Evolutionary conservation across 2,888 invertebrate species (phyloP).

Genomic region (Diaprepes abbreviatus): DNA sequence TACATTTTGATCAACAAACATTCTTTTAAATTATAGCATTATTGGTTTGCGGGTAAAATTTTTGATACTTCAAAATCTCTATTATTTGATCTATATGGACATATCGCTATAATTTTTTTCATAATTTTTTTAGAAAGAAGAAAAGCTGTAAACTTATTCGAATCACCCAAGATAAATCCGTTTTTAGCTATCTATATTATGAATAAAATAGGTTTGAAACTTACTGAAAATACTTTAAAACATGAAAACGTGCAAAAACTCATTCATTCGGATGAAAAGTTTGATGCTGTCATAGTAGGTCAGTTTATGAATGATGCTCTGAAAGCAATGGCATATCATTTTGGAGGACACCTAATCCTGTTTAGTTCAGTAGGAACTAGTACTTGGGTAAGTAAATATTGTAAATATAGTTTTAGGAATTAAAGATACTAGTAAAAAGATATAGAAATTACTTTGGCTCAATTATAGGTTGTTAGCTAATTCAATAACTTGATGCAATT

Average conservation of each 20-base stretch:
- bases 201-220: conserved; percentile 44
- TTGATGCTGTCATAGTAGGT: conserved; percentile 58
- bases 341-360: conserved; percentile 60
- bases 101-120: no score
- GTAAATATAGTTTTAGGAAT: no score
- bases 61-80: no score
- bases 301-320: conserved; percentile 68
- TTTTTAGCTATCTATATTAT: conserved; percentile 42
- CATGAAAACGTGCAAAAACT: conserved; percentile 44
- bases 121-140: conserved; percentile 34
- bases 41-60: no score
- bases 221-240: conserved; percentile 44
- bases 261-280: conserved; percentile 45
- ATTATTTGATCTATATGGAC: no score
- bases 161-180: conserved; percentile 32
- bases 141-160: conserved; percentile 42
- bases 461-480: no score
- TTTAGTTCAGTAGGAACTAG: conserved; percentile 66
- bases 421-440: no score
- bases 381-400: conserved; percentile 66
- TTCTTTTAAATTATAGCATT: no score
- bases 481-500: no score
- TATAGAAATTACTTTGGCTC: no score
- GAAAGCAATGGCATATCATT: conserved; percentile 62
- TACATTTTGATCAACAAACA: no score